Conservation (phyloP, 2,113 vertebrate species). For the Cnemophilus loriae region DNA sequence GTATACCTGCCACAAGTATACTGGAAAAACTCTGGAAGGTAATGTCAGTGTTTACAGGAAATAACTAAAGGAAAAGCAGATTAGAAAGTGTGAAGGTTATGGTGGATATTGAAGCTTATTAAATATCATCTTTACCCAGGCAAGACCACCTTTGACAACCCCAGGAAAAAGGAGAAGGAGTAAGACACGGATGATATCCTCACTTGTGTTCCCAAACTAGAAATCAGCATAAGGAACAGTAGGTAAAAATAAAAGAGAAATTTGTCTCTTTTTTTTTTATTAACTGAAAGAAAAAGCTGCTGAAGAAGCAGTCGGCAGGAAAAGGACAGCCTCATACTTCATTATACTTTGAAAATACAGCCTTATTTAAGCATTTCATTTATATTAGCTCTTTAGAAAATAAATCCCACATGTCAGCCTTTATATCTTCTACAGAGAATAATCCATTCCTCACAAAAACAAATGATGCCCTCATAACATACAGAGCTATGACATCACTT, state of each 20-base stretch:
- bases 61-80: background rate
- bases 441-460: background rate
- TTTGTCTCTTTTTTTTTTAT: background rate
- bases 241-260: background rate
- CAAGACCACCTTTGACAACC: background rate
- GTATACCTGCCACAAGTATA: background rate
- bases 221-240: background rate
- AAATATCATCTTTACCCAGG: background rate
- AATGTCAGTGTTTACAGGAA: background rate
- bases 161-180: background rate
- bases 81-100: background rate
- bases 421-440: background rate
- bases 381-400: background rate
- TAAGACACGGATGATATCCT: fast-evolving
- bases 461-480: background rate
- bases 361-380: background rate
- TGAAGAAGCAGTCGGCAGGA: background rate
- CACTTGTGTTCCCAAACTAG: background rate
- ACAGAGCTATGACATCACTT: background rate
- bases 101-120: background rate
- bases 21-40: background rate
- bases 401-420: background rate
- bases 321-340: background rate
- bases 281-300: background rate
- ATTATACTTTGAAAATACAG: background rate